Evolutionary conservation across 2,797 vertebrate species (phyloP).

Genomic region (Odontamblyopus rebecca): DNA sequence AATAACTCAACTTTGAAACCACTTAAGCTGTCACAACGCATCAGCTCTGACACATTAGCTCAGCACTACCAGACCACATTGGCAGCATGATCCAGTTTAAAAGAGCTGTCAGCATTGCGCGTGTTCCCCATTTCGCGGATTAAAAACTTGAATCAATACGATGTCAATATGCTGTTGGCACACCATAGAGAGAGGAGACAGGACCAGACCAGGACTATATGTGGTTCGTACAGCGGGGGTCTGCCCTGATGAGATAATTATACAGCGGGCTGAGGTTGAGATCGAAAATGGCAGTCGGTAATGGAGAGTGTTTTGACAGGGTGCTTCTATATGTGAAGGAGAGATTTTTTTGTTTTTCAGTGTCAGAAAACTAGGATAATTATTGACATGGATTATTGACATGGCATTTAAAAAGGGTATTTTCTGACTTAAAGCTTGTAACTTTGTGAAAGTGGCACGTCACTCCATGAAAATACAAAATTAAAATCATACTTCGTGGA

Average conservation of each 20-base stretch:
- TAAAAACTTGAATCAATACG: slow-evolving; percentile 20
- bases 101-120: slow-evolving; percentile 18
- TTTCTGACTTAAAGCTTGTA: too few relatives aligned
- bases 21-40: not conserved
- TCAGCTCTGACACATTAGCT: not conserved
- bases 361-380: too few relatives aligned
- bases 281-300: too few relatives aligned
- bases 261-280: too few relatives aligned
- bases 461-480: too few relatives aligned
- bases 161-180: slow-evolving; percentile 28
- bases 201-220: slow-evolving; percentile 3
- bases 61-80: not conserved
- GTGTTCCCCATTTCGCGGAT: slow-evolving; percentile 17
- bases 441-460: too few relatives aligned
- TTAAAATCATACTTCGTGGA: too few relatives aligned
- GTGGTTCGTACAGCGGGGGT: slow-evolving; percentile 54
- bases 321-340: too few relatives aligned
- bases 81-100: slow-evolving; percentile 21
- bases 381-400: too few relatives aligned
- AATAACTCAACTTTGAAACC: slow-evolving; percentile 10
- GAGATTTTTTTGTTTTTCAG: too few relatives aligned
- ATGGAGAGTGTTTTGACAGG: too few relatives aligned
- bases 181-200: slow-evolving; percentile 18
- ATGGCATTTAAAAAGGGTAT: too few relatives aligned
- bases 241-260: slow-evolving; percentile 58